Percentiles rank a stretch among this genome's conserved stretches.
phyloP scores from a whole-genome alignment of 2,797 vertebrate genomes.

The Lagorchestes hirsutus region DNA sequence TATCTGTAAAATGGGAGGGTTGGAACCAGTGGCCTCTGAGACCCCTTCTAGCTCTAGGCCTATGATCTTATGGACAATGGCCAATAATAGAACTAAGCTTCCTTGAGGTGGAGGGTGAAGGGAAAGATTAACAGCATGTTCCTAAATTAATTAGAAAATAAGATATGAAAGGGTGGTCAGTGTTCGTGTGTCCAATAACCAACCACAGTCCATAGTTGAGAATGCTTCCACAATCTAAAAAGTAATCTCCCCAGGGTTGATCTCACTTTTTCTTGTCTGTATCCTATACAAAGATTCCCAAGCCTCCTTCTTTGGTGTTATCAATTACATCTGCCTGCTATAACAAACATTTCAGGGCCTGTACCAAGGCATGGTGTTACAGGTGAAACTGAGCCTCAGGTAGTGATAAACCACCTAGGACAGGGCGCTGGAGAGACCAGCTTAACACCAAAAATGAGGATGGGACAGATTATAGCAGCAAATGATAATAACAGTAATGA shows the following conservation, averaged over 20 bases:
- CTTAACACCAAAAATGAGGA: neutral
- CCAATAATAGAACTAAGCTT: conserved; percentile 16
- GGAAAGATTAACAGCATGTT: conserved; percentile 37
- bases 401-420: neutral
- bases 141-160: conserved; percentile 59
- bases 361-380: neutral
- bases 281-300: neutral
- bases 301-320: neutral
- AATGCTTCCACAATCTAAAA: neutral
- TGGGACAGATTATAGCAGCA: neutral
- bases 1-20: neutral
- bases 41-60: neutral
- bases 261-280: neutral
- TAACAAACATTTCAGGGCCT: neutral
- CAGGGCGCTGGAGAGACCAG: conserved; percentile 17
- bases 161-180: conserved; percentile 39
- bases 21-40: neutral
- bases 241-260: neutral
- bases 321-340: neutral
- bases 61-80: conserved; percentile 6
- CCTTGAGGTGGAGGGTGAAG: conserved; percentile 3
- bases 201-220: neutral
- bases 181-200: neutral
- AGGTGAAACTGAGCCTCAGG: neutral
- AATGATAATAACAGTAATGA: neutral